These are phyloP conservation scores for Malurus leucopterus DNA, from an alignment of 2,797 vertebrate species.

Conservation along the genomic window DNA sequence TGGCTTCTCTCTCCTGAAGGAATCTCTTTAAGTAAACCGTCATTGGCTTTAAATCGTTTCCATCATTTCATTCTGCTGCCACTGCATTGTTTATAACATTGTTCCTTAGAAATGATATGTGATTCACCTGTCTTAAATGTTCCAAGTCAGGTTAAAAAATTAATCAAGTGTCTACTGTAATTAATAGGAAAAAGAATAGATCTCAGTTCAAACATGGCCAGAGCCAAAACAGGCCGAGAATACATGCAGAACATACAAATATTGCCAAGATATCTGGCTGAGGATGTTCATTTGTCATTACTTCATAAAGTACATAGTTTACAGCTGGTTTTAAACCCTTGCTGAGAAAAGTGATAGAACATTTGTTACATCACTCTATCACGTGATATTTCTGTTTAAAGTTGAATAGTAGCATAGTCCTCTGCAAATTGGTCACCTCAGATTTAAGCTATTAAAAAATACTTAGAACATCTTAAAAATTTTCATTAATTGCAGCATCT, in stretches of 20 bases:
- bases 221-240: neutral
- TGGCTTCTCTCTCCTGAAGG: neutral
- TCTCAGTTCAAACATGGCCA: neutral
- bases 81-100: neutral
- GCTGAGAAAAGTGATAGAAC: neutral
- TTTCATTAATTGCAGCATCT: neutral
- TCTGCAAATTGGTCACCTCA: neutral
- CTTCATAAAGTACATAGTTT: neutral
- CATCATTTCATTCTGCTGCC: neutral
- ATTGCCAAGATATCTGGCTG: neutral
- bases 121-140: neutral
- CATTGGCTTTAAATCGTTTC: neutral
- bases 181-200: neutral
- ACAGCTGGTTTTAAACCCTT: neutral
- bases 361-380: neutral
- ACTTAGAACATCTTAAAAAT: neutral
- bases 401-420: neutral
- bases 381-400: neutral
- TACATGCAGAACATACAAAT: neutral
- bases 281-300: neutral
- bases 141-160: neutral
- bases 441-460: neutral
- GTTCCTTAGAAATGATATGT: neutral
- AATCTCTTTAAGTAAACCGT: neutral
- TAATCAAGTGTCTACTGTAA: neutral